Conservation (phyloP, 2,797 vertebrate genomes). For the Catharus ustulatus region DNA sequence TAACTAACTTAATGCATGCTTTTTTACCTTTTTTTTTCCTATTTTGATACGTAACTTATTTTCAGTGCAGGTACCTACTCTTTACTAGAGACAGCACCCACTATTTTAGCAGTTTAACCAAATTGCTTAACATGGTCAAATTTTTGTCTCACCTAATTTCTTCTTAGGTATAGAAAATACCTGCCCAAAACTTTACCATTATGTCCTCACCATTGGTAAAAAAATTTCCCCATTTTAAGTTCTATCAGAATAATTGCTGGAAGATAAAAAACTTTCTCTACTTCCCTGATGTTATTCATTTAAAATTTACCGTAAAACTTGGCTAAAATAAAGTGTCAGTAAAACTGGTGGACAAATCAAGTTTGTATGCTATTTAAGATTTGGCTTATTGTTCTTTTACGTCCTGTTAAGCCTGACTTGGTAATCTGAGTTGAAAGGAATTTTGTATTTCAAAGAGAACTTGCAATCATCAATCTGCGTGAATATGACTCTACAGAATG, state of each 20-base stretch:
- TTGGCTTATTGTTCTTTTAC: neutral
- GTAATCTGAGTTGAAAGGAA: neutral
- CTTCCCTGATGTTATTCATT: neutral
- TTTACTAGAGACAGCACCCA: neutral
- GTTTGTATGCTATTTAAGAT: neutral
- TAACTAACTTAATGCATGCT: neutral
- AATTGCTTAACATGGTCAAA: neutral
- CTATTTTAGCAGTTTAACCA: neutral
- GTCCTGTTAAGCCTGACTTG: neutral
- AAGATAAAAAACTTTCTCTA: neutral
- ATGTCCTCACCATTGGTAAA: neutral
- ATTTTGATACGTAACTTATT: neutral
- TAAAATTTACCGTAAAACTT: neutral
- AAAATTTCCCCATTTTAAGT: neutral
- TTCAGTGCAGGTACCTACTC: neutral
- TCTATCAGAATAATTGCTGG: neutral
- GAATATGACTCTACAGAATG: neutral
- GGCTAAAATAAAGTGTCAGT: neutral
- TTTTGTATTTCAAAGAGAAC: conserved; percentile 2
- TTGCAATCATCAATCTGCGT: neutral
- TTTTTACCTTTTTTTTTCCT: neutral
- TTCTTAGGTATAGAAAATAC: neutral
- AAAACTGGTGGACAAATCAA: neutral
- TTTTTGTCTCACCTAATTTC: neutral
- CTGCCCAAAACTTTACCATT: neutral